These are phyloP conservation scores for Pocillopora grandis DNA, from an alignment of 92 coral and sea anemone genomes.

Conservation along the genomic window DNA sequence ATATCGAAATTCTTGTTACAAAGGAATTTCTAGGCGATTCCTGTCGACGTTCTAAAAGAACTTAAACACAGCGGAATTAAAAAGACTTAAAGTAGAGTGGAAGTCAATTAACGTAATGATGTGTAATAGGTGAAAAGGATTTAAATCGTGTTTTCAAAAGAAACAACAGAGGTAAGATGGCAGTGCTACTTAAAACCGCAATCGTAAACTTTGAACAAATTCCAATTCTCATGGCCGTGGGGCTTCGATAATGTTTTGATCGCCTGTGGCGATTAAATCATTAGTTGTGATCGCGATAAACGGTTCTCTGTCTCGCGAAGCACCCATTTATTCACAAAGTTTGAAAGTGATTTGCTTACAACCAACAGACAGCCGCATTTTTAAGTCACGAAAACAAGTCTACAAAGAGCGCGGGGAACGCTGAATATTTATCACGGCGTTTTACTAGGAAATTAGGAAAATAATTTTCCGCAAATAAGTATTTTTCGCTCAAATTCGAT, in stretches of 20 bases:
- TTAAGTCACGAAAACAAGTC: background rate
- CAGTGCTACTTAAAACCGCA: background rate
- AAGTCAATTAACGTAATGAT: background rate
- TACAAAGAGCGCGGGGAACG: too few species aligned
- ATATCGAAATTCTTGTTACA: background rate
- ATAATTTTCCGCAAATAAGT: background rate
- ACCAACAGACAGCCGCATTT: background rate
- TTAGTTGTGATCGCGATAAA: background rate
- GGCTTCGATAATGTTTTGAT: background rate
- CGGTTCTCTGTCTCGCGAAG: slow-evolving; percentile 3
- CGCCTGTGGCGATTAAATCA: background rate
- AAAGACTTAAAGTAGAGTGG: background rate
- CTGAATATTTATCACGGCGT: too few species aligned
- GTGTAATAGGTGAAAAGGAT: background rate
- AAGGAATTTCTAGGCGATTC: background rate
- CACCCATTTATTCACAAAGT: background rate
- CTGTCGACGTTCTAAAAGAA: background rate
- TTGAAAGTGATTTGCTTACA: background rate
- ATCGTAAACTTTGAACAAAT: background rate
- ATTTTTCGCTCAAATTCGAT: background rate
- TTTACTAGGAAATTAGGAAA: background rate
- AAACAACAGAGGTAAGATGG: background rate
- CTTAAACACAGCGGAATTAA: background rate
- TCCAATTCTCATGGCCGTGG: background rate
- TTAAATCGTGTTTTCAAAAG: background rate